These are phyloP conservation scores for Rhagonycha lutea DNA, from an alignment of 2,888 invertebrate genomes.

Conservation along the genomic window DNA sequence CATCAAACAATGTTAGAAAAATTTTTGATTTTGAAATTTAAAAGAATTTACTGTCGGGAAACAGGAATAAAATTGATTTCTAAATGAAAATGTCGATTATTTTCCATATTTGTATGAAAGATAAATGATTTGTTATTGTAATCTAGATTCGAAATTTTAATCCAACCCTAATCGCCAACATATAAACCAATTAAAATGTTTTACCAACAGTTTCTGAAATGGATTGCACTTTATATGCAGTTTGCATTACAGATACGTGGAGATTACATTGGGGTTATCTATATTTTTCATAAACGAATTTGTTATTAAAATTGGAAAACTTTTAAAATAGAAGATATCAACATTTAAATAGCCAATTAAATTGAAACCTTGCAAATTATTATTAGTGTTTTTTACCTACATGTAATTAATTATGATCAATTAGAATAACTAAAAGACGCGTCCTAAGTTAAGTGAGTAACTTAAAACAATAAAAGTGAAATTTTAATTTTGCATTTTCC, in stretches of 20 bases:
- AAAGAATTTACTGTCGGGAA: neutral
- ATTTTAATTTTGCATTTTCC: neutral
- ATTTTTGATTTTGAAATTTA: neutral
- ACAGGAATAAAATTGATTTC: neutral
- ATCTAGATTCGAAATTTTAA: neutral
- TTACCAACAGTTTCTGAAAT: neutral
- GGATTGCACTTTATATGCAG: neutral
- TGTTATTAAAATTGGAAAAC: neutral
- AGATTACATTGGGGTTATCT: neutral
- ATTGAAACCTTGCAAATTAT: neutral
- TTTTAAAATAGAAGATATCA: neutral
- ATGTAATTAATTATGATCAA: neutral
- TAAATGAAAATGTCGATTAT: neutral
- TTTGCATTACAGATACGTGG: neutral
- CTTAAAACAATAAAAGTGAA: too few species aligned
- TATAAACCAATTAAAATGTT: neutral
- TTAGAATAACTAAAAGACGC: neutral
- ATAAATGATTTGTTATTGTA: neutral
- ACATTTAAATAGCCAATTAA: neutral
- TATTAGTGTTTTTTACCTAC: too few species aligned
- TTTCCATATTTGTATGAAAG: neutral
- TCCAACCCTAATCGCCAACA: neutral
- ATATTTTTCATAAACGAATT: neutral
- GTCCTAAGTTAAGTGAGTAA: neutral
- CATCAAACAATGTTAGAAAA: neutral